phyloP scores from a whole-genome alignment of 2,888 invertebrate species.

The Caradrina kadenii region DNA sequence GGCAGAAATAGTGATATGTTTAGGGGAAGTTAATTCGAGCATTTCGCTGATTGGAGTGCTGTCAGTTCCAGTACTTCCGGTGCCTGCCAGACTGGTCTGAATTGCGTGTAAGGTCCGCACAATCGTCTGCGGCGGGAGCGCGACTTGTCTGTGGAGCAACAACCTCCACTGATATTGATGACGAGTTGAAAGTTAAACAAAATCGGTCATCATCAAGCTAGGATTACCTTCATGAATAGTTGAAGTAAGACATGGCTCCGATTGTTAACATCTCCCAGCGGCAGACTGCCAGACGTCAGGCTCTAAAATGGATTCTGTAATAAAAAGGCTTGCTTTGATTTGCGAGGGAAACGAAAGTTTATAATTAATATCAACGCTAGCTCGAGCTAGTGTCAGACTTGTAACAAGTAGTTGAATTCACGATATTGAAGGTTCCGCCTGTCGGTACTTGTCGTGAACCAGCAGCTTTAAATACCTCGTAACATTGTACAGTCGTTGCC shows the following conservation, averaged over 20 bases:
- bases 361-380: constrained; percentile 28
- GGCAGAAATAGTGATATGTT: constrained; percentile 33
- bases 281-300: constrained; percentile 12
- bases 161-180: background rate
- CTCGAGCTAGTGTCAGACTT: constrained; percentile 22
- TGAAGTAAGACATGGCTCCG: constrained; percentile 4
- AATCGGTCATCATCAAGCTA: background rate
- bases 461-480: constrained; percentile 52
- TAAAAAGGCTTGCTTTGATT: constrained; percentile 30
- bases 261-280: constrained; percentile 12
- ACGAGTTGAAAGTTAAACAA: background rate
- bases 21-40: constrained; percentile 23
- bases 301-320: constrained; percentile 7
- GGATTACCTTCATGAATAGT: background rate
- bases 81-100: constrained; percentile 6
- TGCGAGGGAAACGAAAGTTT: constrained; percentile 35
- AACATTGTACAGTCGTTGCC: constrained; percentile 57
- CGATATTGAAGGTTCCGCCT: constrained; percentile 1
- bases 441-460: constrained; percentile 22
- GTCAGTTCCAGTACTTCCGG: background rate
- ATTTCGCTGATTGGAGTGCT: constrained; percentile 5
- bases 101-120: constrained; percentile 7
- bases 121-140: constrained; percentile 2
- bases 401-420: background rate
- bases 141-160: no score